Evolutionary conservation across 1,140 invertebrate species (phyloP), one percentile per base, ranked within the genome.

Genomic region (Lepidurus packardi): DNA sequence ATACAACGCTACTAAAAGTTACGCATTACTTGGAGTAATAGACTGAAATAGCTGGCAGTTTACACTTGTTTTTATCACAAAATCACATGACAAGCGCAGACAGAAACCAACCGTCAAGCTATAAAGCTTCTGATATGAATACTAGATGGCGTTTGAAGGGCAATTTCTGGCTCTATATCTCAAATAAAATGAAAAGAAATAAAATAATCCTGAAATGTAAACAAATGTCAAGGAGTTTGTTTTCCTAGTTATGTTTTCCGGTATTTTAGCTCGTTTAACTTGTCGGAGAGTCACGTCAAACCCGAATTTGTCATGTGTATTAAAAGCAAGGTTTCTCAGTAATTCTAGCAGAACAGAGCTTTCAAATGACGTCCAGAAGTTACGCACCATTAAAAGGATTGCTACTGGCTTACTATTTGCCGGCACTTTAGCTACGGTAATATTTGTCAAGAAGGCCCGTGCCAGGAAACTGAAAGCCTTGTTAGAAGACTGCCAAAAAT

Each of bases 401-500:
- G 44, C 79, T 73, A 76, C 80, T 75, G 75, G 80, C 7, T 8
- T 78, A 7, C 16, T 81, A 21, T 81, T 81, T 77, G 78, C 73
- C 6, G 80, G 75, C 21, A 81, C 81, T 13, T 73, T 81, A 13
- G 78, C 44, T 21, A 73, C 73, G 1, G 81, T 78, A 3, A 34
- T 81, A 34, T 80, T 77, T 44, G 73, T 77, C 13, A 79, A 81
- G 73, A 73, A 77, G n/a, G 73, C 73, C 41, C 74, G 77, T 45
- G 41, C 44, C 16, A 42, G 47, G 16, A 79, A 42, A 45, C 43
- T 80, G 10, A 77, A 73, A 73, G 43, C 43, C n/a, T 45, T 81
- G 21, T 73, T 81, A 13, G 76, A 81, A 42, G 47, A 81, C 47
- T 80, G 77, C 53, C 43, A 80, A 41, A 75, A 47, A 21, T 43